phyloP scores from a whole-genome alignment of 2,888 invertebrate species.

The Chirona hameri region DNA sequence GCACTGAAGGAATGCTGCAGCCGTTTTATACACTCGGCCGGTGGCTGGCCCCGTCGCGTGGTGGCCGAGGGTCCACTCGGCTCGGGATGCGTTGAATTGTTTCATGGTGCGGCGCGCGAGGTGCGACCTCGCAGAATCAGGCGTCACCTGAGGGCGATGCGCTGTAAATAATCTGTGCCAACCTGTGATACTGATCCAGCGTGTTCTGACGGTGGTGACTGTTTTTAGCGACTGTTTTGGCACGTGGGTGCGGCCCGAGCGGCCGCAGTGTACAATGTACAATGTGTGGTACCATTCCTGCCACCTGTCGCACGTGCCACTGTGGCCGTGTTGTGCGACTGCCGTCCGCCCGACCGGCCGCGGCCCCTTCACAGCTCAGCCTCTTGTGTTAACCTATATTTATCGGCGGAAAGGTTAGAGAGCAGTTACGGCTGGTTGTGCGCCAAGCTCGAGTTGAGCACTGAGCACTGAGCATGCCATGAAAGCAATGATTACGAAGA shows the following conservation, averaged over 20 bases:
- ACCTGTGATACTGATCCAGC: slow-evolving; percentile 5
- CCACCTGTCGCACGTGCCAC: background rate
- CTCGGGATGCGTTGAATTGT: no score
- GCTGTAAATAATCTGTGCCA: background rate
- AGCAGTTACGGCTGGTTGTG: background rate
- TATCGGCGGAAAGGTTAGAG: background rate
- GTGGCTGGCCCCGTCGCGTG: background rate
- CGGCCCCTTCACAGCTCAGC: background rate
- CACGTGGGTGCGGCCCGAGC: background rate
- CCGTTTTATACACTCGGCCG: no score
- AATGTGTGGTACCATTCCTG: slow-evolving; percentile 3
- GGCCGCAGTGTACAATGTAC: background rate
- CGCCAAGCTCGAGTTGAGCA: background rate
- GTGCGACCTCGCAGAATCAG: background rate
- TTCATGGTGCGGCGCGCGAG: background rate
- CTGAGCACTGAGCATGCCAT: background rate
- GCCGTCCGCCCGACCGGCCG: background rate
- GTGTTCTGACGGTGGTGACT: background rate
- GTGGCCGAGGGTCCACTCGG: background rate
- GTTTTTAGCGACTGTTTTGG: background rate
- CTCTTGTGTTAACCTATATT: background rate
- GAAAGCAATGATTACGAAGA: background rate
- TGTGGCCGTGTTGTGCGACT: background rate
- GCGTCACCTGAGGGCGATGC: background rate
- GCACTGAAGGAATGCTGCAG: no score